Evolutionary conservation across 2,113 vertebrate species (phyloP).

Genomic region (Phocoena sinus): DNA sequence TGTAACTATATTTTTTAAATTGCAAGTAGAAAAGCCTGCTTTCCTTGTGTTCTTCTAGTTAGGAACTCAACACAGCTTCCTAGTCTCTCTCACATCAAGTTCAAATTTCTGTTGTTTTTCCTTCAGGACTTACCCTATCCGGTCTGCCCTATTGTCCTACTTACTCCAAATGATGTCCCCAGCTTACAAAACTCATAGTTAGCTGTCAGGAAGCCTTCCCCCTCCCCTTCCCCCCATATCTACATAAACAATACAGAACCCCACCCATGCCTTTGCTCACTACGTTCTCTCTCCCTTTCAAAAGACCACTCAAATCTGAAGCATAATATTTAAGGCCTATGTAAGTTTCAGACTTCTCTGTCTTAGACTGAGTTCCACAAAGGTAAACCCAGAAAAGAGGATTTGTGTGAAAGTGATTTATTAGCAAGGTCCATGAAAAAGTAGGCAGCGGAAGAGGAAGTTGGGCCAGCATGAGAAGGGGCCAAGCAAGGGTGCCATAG

Average conservation of each 20-base stretch:
- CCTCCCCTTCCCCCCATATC: fast-evolving
- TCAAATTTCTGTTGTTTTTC: background rate
- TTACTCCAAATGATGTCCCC: background rate
- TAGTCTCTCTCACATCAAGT: background rate
- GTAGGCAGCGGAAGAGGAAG: background rate
- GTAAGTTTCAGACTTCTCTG: background rate
- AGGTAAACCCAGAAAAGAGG: background rate
- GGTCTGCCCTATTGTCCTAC: background rate
- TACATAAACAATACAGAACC: background rate
- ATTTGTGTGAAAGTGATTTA: background rate
- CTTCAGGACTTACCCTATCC: background rate
- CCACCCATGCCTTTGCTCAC: background rate
- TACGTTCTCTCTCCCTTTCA: background rate
- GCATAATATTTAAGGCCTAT: background rate
- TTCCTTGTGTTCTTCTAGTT: background rate
- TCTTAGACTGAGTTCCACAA: background rate
- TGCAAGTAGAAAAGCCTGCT: background rate
- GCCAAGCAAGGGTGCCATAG: background rate
- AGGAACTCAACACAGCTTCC: background rate
- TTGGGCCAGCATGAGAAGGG: background rate
- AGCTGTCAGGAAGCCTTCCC: background rate
- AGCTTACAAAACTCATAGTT: background rate
- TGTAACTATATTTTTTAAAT: background rate
- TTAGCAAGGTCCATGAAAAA: background rate
- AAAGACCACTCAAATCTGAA: background rate